Conservation (phyloP, 1,140 invertebrate genomes). For the Condylostylus longicornis region DNA sequence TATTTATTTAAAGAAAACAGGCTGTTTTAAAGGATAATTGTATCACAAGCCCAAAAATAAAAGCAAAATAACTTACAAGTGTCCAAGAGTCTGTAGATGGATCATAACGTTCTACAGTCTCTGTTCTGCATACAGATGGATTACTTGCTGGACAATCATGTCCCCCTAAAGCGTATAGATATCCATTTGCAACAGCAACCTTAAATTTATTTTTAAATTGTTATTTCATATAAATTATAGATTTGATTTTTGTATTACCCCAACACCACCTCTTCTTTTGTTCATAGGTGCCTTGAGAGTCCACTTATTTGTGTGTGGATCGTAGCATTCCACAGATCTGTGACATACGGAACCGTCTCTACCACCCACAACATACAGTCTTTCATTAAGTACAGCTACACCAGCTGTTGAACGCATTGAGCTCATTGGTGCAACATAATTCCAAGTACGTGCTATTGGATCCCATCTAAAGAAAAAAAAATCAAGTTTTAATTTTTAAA, state of each 20-base stretch:
- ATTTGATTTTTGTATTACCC: constrained; percentile 32
- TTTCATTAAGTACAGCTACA: constrained; percentile 70
- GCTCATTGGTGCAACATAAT: constrained; percentile 73
- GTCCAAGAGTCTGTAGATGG: constrained; percentile 75
- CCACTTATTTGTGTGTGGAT: constrained; percentile 85
- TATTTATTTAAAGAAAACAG: too few species aligned
- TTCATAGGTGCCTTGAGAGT: constrained; percentile 76
- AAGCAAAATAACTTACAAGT: constrained; percentile 38
- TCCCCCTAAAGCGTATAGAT: constrained; percentile 72
- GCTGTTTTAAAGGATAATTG: background rate
- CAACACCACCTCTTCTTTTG: constrained; percentile 74
- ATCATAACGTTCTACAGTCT: constrained; percentile 81
- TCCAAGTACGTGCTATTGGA: constrained; percentile 70
- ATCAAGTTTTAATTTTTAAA: constrained; percentile 1
- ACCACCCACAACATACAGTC: constrained; percentile 84
- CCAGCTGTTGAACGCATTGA: constrained; percentile 76
- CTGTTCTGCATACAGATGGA: constrained; percentile 62
- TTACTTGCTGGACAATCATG: constrained; percentile 79
- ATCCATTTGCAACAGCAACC: constrained; percentile 67
- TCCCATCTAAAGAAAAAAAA: constrained; percentile 50
- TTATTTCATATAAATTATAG: too few species aligned
- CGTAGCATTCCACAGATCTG: constrained; percentile 82
- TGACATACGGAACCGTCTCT: constrained; percentile 83
- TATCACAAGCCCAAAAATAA: background rate
- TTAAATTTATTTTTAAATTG: too few species aligned